phyloP scores from a whole-genome alignment of 2,113 vertebrate species.

The Beaufortia kweichowensis region DNA sequence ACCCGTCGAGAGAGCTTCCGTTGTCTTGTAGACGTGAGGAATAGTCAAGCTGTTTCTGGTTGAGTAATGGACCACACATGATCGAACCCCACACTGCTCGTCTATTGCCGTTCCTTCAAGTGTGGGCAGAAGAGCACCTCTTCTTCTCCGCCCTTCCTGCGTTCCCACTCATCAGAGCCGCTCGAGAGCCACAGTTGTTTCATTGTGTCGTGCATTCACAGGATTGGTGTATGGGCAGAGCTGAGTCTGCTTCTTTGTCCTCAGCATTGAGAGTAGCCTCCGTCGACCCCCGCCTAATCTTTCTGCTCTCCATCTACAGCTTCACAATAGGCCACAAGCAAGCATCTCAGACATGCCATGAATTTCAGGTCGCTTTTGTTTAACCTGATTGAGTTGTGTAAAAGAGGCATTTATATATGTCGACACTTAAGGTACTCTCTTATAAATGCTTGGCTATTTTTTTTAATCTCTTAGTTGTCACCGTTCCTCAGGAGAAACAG shows the following conservation, averaged over 20 bases:
- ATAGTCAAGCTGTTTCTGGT: constrained; percentile 59
- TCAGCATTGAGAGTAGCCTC: constrained; percentile 49
- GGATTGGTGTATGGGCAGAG: constrained; percentile 47
- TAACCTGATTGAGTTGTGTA: constrained; percentile 12
- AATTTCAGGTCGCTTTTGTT: constrained; percentile 61
- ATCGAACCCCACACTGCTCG: constrained; percentile 57
- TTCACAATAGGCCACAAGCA: constrained; percentile 63
- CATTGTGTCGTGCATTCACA: constrained; percentile 70
- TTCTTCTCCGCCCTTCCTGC: constrained; percentile 30
- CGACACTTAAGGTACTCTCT: not conserved
- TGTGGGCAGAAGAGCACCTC: constrained; percentile 55
- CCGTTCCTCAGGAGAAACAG: too few species aligned
- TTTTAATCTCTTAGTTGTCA: too few species aligned
- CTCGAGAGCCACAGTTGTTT: constrained; percentile 45
- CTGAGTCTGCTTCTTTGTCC: constrained; percentile 66
- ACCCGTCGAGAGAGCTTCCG: constrained; percentile 63
- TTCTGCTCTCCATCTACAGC: constrained; percentile 66
- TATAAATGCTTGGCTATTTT: too few species aligned
- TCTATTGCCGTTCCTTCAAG: constrained; percentile 54
- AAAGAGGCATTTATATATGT: not conserved
- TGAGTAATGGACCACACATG: constrained; percentile 79
- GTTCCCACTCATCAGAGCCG: constrained; percentile 46
- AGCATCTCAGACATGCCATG: constrained; percentile 67
- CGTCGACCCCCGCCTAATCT: constrained; percentile 57
- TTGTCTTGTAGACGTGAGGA: constrained; percentile 60